Percentiles rank a stretch among this genome's conserved stretches.
phyloP scores from a whole-genome alignment of 2,888 invertebrate species.

The Hydroisotoma schaefferi region DNA sequence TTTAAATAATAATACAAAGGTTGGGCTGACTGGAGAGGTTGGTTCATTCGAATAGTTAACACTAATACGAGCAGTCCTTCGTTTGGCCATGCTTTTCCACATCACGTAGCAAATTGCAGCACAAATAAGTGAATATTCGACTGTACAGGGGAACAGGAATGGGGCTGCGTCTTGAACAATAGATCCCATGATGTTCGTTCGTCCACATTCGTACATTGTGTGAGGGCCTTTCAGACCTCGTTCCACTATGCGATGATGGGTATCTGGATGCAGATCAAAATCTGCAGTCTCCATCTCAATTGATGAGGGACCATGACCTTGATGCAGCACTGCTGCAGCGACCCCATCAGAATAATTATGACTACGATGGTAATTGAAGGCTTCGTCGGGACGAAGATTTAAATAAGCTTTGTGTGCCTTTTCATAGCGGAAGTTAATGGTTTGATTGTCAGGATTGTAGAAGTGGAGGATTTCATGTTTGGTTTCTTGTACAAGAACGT shows the following conservation, averaged over 20 bases:
- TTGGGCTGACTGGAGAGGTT: conserved; percentile 4
- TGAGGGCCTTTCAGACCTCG: conserved; percentile 42
- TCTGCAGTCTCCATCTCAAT: not conserved
- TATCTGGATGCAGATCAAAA: not conserved
- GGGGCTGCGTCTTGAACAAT: conserved; percentile 67
- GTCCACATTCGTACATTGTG: conserved; percentile 51
- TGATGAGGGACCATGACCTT: not conserved
- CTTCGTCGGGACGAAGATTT: conserved; percentile 3
- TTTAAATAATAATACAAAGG: not conserved
- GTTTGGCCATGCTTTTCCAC: conserved; percentile 42
- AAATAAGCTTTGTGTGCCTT: conserved; percentile 20
- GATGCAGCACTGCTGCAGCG: not conserved
- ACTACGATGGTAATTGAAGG: not conserved
- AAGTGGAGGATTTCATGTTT: conserved; percentile 53
- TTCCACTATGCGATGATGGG: conserved; percentile 14
- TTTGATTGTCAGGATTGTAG: conserved; percentile 45
- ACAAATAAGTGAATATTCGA: conserved; percentile 86
- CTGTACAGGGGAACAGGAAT: conserved; percentile 83
- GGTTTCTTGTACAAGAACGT: conserved; percentile 55
- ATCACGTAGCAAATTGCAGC: conserved; percentile 71
- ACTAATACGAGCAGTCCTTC: conserved; percentile 22
- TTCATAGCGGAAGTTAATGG: conserved; percentile 25
- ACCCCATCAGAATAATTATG: not conserved
- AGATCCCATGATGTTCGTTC: conserved; percentile 59
- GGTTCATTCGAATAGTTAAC: not conserved